A percentile compares a stretch with the other conserved stretches of the same genome.
phyloP scores from a whole-genome alignment of 92 coral and sea anemone genomes.

The Pocillopora meandrina region DNA sequence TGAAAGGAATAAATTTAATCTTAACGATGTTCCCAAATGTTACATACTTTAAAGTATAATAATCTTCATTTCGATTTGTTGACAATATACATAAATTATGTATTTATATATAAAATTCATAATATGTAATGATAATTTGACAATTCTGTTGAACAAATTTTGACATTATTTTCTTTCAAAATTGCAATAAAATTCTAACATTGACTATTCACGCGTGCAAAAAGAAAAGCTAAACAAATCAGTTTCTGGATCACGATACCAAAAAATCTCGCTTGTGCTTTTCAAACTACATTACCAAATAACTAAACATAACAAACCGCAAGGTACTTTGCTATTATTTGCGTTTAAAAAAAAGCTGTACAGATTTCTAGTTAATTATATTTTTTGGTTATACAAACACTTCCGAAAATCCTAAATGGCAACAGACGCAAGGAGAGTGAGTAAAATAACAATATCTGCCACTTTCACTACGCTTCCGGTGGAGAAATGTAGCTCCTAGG shows the following conservation, averaged over 20 bases:
- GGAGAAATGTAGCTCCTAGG: no score
- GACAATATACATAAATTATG: constrained; percentile 36
- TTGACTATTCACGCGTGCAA: constrained; percentile 4
- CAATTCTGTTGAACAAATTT: constrained; percentile 14
- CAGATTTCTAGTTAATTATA: not conserved
- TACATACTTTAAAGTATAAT: constrained; percentile 30
- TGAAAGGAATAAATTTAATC: constrained; percentile 17
- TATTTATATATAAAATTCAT: constrained; percentile 47
- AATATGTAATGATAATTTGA: constrained; percentile 31
- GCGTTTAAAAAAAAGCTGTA: constrained; percentile 30
- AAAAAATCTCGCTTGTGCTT: not conserved
- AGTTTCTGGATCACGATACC: constrained; percentile 11
- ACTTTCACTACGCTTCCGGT: not conserved
- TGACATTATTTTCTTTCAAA: constrained; percentile 45
- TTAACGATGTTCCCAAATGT: constrained; percentile 43
- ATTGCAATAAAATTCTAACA: constrained; percentile 11
- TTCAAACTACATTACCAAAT: no score
- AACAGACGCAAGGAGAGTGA: not conserved
- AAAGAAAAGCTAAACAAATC: constrained; percentile 30
- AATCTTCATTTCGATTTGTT: constrained; percentile 30
- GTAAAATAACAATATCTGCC: not conserved
- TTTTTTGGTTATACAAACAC: constrained; percentile 12
- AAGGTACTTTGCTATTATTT: not conserved
- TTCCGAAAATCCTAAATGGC: not conserved
- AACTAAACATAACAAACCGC: not conserved